Conservation (phyloP, 2,888 invertebrate species). For the Macrosoma leucophasiata region DNA sequence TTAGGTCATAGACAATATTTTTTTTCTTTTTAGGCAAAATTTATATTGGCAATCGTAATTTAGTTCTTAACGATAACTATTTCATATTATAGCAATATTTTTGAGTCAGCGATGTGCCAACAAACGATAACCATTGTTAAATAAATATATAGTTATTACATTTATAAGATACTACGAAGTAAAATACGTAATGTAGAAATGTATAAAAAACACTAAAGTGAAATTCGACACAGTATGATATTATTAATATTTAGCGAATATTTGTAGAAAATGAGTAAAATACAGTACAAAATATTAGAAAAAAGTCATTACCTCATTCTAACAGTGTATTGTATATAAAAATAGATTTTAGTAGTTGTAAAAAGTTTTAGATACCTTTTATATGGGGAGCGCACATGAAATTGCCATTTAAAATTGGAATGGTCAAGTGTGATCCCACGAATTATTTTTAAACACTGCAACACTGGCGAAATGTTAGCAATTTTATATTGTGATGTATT, state of each 20-base stretch:
- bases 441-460: constrained; percentile 7
- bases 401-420: constrained; percentile 23
- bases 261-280: constrained; percentile 22
- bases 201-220: constrained; percentile 29
- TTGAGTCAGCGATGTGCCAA: constrained; percentile 66
- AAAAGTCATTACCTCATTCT: constrained; percentile 58
- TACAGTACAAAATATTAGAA: constrained; percentile 20
- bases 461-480: too few relatives aligned
- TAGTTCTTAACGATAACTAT: too few relatives aligned
- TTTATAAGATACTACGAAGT: constrained; percentile 50
- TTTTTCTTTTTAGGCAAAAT: not conserved
- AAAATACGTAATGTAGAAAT: constrained; percentile 38
- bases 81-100: constrained; percentile 8
- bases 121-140: constrained; percentile 57
- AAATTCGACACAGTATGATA: constrained; percentile 47
- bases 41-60: too few relatives aligned
- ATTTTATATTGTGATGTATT: constrained; percentile 56
- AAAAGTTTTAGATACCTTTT: constrained; percentile 45
- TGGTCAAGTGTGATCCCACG: not conserved
- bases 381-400: constrained; percentile 37
- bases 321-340: constrained; percentile 71
- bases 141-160: constrained; percentile 62
- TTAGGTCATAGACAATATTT: constrained; percentile 7
- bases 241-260: constrained; percentile 36
- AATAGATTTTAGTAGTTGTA: constrained; percentile 41